Conservation (phyloP, 2,888 invertebrate genomes). For the Escarpia spicata region DNA sequence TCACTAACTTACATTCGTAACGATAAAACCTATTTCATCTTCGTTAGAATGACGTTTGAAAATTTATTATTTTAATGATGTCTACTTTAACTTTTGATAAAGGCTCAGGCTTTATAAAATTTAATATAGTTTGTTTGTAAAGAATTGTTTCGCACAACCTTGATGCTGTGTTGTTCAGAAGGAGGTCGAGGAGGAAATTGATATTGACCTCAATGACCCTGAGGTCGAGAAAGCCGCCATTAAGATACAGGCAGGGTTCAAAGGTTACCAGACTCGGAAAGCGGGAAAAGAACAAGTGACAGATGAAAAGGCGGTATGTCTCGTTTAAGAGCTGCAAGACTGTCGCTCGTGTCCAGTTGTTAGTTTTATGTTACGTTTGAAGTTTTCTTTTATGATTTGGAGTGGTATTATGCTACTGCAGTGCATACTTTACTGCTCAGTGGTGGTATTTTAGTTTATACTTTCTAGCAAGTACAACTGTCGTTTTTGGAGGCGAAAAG, state of each 20-base stretch:
- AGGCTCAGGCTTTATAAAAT: neutral
- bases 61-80: neutral
- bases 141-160: neutral
- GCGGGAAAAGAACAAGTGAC: neutral
- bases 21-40: neutral
- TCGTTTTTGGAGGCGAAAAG: too few relatives aligned
- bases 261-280: conserved; percentile 45
- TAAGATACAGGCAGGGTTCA: conserved; percentile 63
- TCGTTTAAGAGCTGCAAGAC: neutral
- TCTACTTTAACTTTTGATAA: too few relatives aligned
- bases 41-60: neutral
- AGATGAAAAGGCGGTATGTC: neutral
- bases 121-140: neutral
- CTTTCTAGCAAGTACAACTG: too few relatives aligned
- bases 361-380: neutral
- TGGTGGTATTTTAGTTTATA: too few relatives aligned
- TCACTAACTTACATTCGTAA: neutral
- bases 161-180: neutral
- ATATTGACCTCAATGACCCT: conserved; percentile 48
- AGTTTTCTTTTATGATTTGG: neutral
- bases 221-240: conserved; percentile 55
- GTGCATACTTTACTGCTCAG: neutral
- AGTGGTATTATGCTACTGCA: neutral
- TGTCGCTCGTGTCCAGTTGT: neutral
- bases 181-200: conserved; percentile 40